Conservation (phyloP, 2,113 vertebrate genomes). For the Aix galericulata region DNA sequence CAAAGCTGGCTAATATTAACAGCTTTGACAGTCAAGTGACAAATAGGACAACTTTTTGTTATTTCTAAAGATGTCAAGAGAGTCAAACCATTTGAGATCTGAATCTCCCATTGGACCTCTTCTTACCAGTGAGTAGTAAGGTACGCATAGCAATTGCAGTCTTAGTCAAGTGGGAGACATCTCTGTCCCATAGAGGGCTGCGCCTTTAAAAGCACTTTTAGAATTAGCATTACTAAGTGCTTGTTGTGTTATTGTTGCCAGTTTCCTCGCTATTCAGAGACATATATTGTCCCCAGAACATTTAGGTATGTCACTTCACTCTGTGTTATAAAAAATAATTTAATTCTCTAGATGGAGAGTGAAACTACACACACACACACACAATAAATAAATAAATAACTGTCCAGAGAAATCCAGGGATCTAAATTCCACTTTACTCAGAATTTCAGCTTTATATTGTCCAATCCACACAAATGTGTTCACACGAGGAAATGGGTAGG, state of each 20-base stretch:
- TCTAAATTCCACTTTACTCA: background rate
- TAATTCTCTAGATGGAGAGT: background rate
- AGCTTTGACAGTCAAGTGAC: background rate
- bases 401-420: background rate
- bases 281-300: background rate
- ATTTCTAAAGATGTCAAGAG: background rate
- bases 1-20: background rate
- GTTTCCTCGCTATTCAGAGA: background rate
- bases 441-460: background rate
- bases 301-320: background rate
- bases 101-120: background rate
- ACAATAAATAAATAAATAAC: too few relatives aligned
- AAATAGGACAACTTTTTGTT: background rate
- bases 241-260: background rate
- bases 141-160: background rate
- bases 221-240: background rate
- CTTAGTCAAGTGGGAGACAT: background rate
- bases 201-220: background rate
- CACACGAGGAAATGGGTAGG: background rate
- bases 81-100: background rate
- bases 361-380: background rate
- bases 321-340: background rate
- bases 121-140: background rate
- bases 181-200: rapidly evolving
- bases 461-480: background rate